These are phyloP conservation scores for Dunckerocampus dactyliophorus DNA, from an alignment of 2,113 vertebrate species.

Conservation along the genomic window DNA sequence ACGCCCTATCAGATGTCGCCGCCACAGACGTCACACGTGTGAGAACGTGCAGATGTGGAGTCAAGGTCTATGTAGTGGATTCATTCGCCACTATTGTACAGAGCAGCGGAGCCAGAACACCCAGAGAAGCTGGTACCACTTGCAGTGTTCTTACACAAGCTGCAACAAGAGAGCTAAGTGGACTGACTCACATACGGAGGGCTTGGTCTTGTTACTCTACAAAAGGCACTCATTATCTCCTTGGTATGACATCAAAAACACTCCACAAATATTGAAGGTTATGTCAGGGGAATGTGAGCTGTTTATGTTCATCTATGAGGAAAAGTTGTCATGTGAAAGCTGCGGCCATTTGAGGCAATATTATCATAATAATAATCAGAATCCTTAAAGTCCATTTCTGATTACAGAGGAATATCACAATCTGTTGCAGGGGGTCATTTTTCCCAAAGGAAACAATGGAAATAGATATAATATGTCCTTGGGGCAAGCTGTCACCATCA, in stretches of 20 bases:
- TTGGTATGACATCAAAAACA: conserved; percentile 5
- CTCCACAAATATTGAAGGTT: conserved; percentile 8
- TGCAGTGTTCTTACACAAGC: conserved; percentile 7
- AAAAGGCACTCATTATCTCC: conserved; percentile 16
- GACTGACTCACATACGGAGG: conserved; percentile 19
- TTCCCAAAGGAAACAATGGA: too few species aligned
- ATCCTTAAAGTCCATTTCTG: too few species aligned
- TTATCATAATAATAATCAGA: too few species aligned
- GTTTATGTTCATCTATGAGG: conserved; percentile 2
- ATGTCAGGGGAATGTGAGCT: not conserved
- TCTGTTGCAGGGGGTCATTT: too few species aligned
- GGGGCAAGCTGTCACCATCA: too few species aligned
- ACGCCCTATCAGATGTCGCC: conserved; percentile 36
- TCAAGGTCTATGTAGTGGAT: conserved; percentile 3
- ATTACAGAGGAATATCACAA: too few species aligned
- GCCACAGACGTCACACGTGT: conserved; percentile 9
- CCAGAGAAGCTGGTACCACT: not conserved
- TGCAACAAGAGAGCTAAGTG: conserved; percentile 19
- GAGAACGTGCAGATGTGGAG: conserved; percentile 21
- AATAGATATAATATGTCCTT: too few species aligned
- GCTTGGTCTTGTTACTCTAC: not conserved
- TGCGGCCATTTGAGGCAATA: too few species aligned
- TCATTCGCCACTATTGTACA: not conserved
- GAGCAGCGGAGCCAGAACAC: not conserved
- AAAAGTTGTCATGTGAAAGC: too few species aligned